Evolutionary conservation across 2,888 invertebrate genomes (phyloP), one percentile per base, ranked within the genome.

Genomic region (Meghimatium bilineatum): DNA sequence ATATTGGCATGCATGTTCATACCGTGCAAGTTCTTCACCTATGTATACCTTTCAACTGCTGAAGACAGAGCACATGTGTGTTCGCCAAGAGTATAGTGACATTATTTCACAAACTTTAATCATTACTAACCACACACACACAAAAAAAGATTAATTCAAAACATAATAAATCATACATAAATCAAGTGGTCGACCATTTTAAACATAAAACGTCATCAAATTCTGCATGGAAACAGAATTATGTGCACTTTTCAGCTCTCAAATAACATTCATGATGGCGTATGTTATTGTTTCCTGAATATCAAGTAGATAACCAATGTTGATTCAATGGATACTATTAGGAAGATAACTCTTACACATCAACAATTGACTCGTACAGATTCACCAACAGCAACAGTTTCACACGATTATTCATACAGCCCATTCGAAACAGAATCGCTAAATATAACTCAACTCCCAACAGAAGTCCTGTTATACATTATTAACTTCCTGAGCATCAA

Each of bases 401-500:
- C 38, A 38, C 29, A 56, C 14, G 80, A 80, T 20, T n/a, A n/a
- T 38, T 5, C 26, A 34, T 63, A 63, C 23, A 71, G 56, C 2
- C 36, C 49, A 2, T 29, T 38, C 10, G 38, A 71, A 29, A 36
- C 17, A 44, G 80, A 72, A n/a, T 60, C 72, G 0, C 29, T 74
- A 8, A 23, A 72, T n/a, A 56, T 80, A n/a, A 60, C 72, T 0
- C 29, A 38, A 23, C 44, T 82, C 12, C 82, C 82, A n/a, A 56
- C 75, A 23, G 82, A 82, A 29, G 26, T 82, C 12, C 75, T 82
- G 5, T 49, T 82, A 20, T 52, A 49, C 23, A 67, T 82, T 14
- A 75, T 82, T 52, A 67, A 75, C 26, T 82, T 75, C 29, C 67
- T 82, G 26, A 75, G 66, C 26, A 74, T 66, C n/a, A 75, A 82